These are phyloP conservation scores for Ceratoteleas bidentatus DNA, from an alignment of 1,140 invertebrate species.

Conservation along the genomic window DNA sequence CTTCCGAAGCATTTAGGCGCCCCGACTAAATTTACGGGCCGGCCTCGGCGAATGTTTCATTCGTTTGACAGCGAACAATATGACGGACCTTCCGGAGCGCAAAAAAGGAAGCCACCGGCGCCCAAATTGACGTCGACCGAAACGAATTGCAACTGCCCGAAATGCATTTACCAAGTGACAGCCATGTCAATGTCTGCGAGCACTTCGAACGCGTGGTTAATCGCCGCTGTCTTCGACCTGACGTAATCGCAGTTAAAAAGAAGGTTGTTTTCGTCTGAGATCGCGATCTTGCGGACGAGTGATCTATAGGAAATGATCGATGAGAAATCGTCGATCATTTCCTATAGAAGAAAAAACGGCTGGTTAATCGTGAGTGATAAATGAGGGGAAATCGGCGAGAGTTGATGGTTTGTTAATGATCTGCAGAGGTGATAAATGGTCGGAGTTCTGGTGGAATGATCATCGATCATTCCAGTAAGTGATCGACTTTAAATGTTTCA, in stretches of 20 bases:
- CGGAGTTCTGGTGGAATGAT: too few relatives aligned
- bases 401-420: too few relatives aligned
- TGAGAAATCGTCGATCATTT: too few relatives aligned
- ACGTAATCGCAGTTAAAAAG: background rate
- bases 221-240: background rate
- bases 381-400: too few relatives aligned
- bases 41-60: constrained; percentile 21
- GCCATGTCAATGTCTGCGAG: constrained; percentile 39
- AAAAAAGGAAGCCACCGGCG: constrained; percentile 14
- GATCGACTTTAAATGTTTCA: too few relatives aligned
- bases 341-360: too few relatives aligned
- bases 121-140: constrained; percentile 14
- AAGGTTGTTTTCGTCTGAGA: too few relatives aligned
- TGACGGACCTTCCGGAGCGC: constrained; percentile 5
- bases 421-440: too few relatives aligned
- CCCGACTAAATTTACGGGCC: constrained; percentile 27
- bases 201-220: background rate
- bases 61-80: constrained; percentile 32
- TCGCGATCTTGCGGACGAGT: too few relatives aligned
- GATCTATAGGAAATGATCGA: too few relatives aligned
- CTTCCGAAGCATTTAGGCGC: constrained; percentile 24
- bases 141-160: constrained; percentile 36
- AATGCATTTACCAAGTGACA: constrained; percentile 40
- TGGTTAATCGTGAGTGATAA: too few relatives aligned
- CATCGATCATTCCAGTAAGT: too few relatives aligned